A percentile compares a stretch with the other conserved stretches of the same genome.
Conservation (phyloP, 2,797 vertebrate species). For the Pelodytes ibericus region DNA sequence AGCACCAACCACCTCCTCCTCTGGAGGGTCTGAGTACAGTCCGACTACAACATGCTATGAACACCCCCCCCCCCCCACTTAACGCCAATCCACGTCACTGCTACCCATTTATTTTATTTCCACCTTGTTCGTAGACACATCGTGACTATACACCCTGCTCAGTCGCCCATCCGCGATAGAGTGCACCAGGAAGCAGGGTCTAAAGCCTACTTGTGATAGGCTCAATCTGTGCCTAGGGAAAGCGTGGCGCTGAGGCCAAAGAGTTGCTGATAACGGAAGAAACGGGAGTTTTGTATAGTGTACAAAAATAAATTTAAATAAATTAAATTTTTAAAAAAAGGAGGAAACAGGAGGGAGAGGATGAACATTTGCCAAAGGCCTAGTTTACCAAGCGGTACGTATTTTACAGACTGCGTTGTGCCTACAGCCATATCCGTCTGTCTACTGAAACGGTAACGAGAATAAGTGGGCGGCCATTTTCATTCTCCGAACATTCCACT, state of each 20-base stretch:
- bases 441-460: not conserved
- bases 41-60: not conserved
- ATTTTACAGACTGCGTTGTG: conserved; percentile 2
- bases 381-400: not conserved
- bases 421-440: conserved; percentile 19
- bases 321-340: too few species aligned
- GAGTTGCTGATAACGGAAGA: not conserved
- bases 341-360: not conserved
- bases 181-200: conserved; percentile 16
- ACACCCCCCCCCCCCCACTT: too few species aligned
- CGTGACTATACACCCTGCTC: conserved; percentile 13
- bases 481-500: not conserved
- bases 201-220: conserved; percentile 12
- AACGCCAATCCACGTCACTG: conserved; percentile 15
- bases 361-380: conserved; percentile 32
- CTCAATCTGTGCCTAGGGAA: not conserved
- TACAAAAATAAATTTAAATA: conserved; percentile 4
- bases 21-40: conserved; percentile 85
- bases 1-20: conserved; percentile 97
- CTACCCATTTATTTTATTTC: conserved; percentile 51
- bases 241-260: conserved; percentile 21
- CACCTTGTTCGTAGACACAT: conserved; percentile 29
- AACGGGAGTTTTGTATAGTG: conserved; percentile 2
- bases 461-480: not conserved
- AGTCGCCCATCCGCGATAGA: conserved; percentile 16